Base-by-base conservation (phyloP, 2,888 invertebrate genomes). In the Dione juno region DNA sequence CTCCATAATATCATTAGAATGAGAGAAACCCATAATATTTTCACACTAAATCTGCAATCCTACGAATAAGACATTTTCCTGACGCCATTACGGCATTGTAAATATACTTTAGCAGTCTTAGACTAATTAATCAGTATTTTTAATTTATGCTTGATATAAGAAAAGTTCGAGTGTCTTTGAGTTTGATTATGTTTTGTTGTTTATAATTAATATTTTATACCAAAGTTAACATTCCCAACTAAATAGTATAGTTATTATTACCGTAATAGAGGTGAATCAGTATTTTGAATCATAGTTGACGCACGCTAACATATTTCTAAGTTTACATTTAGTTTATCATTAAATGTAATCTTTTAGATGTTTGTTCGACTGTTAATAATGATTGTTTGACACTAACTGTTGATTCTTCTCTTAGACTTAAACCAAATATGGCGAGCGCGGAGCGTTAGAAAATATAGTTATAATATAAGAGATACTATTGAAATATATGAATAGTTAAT, bases 151-250 rank as follows among this genome's bases (percentile, higher is more conserved):
- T 87, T 90, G 84, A 85, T 88, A 78, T 92, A 91, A 91, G 90
- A 83, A 77, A 87, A 83, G 85, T 88, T 88, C 85, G 88, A 88
- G 85, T 89, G 87, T 88, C 85, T 90, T 87, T 90, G 88, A 86
- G 84, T 89, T 88, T 89, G 85, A 88, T 82, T 85, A 89, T 85
- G 89, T 92, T 92, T 90, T 92, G 92, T 93, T 92, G 89, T 88
- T 89, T 88, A 89, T 80, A 88, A 91, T 90, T 92, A 92, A 91
- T 92, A 92, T 92, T 92, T 92, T 93, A 95, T 95, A 95, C 95
- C 95, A 95, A 95, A 95, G 95, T 95, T 94, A 95, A 95, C 95
- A 95, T 95, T 95, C 95, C 95, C 95, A 94, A 94, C 92, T 92
- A 91, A 86, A 90, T 92, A 92, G 91, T 81, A 80, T 92, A 92